Percentiles rank a stretch among this genome's conserved stretches.
These are phyloP conservation scores for Sebastes matsubarae DNA, from an alignment of 2,797 vertebrate species.

Conservation along the genomic window DNA sequence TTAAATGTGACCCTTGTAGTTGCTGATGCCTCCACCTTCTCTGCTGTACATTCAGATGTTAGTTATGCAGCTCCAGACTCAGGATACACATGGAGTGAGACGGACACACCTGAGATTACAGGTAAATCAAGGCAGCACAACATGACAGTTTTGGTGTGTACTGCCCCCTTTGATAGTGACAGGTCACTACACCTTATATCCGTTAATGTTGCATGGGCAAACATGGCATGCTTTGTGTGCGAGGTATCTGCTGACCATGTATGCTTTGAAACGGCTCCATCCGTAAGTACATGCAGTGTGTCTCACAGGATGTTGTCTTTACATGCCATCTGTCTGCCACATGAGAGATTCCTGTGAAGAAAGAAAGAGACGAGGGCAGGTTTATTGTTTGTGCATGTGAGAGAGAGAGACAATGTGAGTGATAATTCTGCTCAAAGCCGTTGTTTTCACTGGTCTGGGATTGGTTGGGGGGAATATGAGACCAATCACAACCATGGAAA, in stretches of 20 bases:
- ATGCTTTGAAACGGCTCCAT: conserved; percentile 39
- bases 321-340: conserved; percentile 62
- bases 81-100: conserved; percentile 80
- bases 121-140: conserved; percentile 70
- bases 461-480: conserved; percentile 34
- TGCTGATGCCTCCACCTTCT: conserved; percentile 60
- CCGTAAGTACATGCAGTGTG: conserved; percentile 42
- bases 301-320: conserved; percentile 49
- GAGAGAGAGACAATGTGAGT: conserved; percentile 24
- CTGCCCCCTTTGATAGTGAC: neutral
- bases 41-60: conserved; percentile 80
- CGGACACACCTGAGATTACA: conserved; percentile 71
- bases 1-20: conserved; percentile 15
- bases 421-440: conserved; percentile 39
- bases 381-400: conserved; percentile 54
- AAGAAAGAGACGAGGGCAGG: conserved; percentile 28
- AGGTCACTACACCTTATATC: conserved; percentile 11
- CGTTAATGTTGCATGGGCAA: conserved; percentile 51
- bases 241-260: conserved; percentile 52
- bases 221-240: conserved; percentile 50
- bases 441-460: conserved; percentile 69
- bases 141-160: conserved; percentile 5
- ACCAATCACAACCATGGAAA: conserved; percentile 72
- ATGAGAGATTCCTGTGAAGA: conserved; percentile 44
- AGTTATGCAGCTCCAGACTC: conserved; percentile 79